A percentile compares a stretch with the other conserved stretches of the same genome.
These are phyloP conservation scores for Xenentodon cancila DNA, from an alignment of 2,797 vertebrate species.

Conservation along the genomic window DNA sequence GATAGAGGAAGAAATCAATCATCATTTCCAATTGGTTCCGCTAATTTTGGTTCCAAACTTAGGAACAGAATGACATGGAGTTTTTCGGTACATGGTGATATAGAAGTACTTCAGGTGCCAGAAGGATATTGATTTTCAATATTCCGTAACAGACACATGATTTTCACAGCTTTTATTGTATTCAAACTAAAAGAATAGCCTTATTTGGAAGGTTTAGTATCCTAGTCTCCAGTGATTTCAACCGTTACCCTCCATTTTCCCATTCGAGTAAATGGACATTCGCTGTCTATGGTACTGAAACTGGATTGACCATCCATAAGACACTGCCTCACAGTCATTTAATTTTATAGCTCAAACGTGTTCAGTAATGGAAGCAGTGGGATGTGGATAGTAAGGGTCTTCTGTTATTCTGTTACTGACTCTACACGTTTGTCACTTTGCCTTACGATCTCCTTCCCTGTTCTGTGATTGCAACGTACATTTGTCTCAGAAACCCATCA, in stretches of 20 bases:
- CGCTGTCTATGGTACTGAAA: constrained; percentile 67
- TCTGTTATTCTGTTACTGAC: constrained; percentile 15
- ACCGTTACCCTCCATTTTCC: neutral
- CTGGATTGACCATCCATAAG: constrained; percentile 23
- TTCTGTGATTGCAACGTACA: constrained; percentile 8
- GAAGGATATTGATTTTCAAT: no score
- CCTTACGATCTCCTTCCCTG: neutral
- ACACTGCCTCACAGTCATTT: constrained; percentile 33
- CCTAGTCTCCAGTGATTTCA: neutral
- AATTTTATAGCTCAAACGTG: constrained; percentile 34
- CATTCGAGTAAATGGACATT: constrained; percentile 4
- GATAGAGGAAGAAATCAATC: no score
- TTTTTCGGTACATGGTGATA: no score
- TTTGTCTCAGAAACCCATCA: constrained; percentile 11
- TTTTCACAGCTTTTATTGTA: neutral
- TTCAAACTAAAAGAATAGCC: constrained; percentile 1
- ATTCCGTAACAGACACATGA: neutral
- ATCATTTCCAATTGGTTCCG: no score
- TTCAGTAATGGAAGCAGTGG: constrained; percentile 21
- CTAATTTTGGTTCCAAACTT: no score
- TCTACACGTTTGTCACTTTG: constrained; percentile 16
- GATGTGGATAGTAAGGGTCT: constrained; percentile 3
- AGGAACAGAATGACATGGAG: no score
- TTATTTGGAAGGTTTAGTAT: neutral
- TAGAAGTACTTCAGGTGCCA: no score